Conservation (phyloP, 2,113 vertebrate genomes). For the Neopipo cinnamomea region DNA sequence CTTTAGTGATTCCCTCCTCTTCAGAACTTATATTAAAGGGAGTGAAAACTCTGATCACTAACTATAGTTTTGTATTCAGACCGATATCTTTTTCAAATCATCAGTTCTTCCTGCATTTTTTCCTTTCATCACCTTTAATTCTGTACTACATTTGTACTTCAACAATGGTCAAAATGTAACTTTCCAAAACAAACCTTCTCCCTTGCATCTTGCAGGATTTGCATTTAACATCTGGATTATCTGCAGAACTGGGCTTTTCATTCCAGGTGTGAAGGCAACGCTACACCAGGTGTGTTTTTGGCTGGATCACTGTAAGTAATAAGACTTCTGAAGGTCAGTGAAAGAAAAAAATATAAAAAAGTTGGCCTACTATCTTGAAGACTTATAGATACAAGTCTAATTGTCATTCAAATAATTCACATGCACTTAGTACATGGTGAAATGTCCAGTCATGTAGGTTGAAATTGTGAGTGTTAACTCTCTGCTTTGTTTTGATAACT, state of each 20-base stretch:
- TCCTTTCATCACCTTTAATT: constrained; percentile 22
- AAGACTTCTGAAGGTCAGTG: not conserved
- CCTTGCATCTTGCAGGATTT: not conserved
- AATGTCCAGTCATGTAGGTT: not conserved
- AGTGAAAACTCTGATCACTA: not conserved
- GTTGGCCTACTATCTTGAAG: not conserved
- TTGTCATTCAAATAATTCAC: not conserved
- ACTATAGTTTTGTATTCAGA: not conserved
- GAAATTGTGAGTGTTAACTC: not conserved
- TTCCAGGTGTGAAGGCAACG: not conserved
- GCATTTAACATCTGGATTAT: not conserved
- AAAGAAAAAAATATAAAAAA: not conserved
- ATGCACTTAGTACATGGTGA: not conserved
- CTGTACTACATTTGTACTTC: not conserved
- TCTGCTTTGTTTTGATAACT: not conserved
- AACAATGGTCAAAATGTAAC: not conserved
- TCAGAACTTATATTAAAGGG: not conserved
- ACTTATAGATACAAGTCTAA: not conserved
- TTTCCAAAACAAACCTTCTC: not conserved
- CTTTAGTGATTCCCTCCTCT: not conserved
- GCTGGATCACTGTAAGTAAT: not conserved
- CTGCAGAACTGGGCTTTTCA: not conserved
- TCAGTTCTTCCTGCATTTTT: not conserved
- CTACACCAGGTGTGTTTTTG: not conserved
- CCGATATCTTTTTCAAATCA: not conserved